These are phyloP conservation scores for Diorhabda carinulata DNA, from an alignment of 1,140 invertebrate species.

Conservation along the genomic window DNA sequence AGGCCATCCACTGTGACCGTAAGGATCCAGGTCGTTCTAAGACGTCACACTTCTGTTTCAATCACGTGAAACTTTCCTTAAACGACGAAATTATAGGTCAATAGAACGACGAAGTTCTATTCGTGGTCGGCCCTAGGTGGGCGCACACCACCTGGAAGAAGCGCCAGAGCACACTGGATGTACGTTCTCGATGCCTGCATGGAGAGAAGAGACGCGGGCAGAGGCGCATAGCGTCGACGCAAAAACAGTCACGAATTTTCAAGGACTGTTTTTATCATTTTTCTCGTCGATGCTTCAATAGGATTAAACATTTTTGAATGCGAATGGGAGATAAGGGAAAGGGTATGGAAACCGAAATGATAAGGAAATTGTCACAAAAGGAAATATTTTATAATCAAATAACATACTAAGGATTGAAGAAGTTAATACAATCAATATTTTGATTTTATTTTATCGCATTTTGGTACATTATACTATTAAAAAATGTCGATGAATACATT, in stretches of 20 bases:
- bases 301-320: slow-evolving; percentile 1
- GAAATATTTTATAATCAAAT: too few relatives aligned
- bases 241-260: neutral
- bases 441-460: too few relatives aligned
- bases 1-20: slow-evolving; percentile 41
- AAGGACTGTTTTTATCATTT: slow-evolving; percentile 2
- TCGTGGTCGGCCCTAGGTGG: neutral
- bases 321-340: neutral
- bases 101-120: slow-evolving; percentile 5
- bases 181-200: neutral
- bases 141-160: slow-evolving; percentile 8
- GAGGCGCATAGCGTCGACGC: slow-evolving; percentile 6
- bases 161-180: slow-evolving; percentile 8
- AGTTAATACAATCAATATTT: too few relatives aligned
- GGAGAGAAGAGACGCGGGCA: neutral
- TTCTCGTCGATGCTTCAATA: neutral
- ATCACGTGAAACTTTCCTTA: neutral
- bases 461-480: too few relatives aligned
- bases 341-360: neutral
- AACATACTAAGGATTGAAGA: too few relatives aligned
- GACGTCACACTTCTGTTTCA: slow-evolving; percentile 17
- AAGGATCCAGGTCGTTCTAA: slow-evolving; percentile 48
- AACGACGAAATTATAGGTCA: neutral
- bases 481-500: too few relatives aligned
- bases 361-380: too few relatives aligned